Evolutionary conservation across 1,140 invertebrate genomes (phyloP).

Genomic region (Popillia japonica): DNA sequence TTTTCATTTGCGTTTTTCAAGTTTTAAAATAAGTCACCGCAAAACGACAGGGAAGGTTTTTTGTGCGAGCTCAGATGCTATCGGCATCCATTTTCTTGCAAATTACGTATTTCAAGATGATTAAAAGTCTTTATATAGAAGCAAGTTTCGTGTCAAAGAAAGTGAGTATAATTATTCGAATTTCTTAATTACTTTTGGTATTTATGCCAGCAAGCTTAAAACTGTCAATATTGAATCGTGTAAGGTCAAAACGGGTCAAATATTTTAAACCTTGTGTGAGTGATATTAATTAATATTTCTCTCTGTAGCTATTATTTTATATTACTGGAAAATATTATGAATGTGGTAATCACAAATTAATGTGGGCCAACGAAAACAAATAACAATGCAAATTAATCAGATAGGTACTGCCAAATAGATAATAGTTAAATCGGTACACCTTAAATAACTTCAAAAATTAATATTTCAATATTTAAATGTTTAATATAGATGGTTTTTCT

Average conservation of each 20-base stretch:
- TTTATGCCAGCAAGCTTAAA: too few species aligned
- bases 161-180: not conserved
- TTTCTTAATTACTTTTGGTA: not conserved
- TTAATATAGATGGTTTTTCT: too few species aligned
- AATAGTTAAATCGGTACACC: too few species aligned
- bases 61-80: not conserved
- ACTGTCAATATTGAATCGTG: too few species aligned
- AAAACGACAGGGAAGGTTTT: not conserved
- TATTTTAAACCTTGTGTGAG: not conserved
- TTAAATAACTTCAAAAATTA: too few species aligned
- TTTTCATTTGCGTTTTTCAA: constrained; percentile 34
- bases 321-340: too few species aligned
- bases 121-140: not conserved
- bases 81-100: not conserved
- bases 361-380: too few species aligned
- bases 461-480: too few species aligned
- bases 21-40: constrained; percentile 30
- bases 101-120: not conserved
- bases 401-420: too few species aligned
- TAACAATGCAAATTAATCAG: too few species aligned
- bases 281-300: not conserved
- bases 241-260: too few species aligned
- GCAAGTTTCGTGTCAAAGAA: not conserved
- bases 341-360: too few species aligned
- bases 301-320: not conserved